phyloP scores from a whole-genome alignment of 1,140 invertebrate genomes.

The Ips typographus region DNA sequence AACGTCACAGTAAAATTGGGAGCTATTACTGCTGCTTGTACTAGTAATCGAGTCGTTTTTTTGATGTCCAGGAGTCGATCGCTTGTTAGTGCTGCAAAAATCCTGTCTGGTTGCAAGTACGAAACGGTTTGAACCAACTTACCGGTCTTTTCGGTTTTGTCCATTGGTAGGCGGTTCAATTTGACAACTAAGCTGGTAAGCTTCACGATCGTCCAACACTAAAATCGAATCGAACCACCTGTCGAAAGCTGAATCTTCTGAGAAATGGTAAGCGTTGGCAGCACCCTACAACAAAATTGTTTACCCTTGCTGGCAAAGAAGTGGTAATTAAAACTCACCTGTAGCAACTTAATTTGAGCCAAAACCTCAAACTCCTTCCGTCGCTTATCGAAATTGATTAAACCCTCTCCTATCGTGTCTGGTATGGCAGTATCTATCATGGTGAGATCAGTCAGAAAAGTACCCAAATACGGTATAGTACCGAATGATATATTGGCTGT shows the following conservation, averaged over 20 bases:
- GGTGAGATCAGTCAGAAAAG: slow-evolving; percentile 96
- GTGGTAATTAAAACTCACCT: slow-evolving; percentile 55
- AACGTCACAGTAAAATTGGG: slow-evolving; percentile 81
- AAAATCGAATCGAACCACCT: slow-evolving; percentile 90
- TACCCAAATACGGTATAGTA: slow-evolving; percentile 97
- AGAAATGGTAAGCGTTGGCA: slow-evolving; percentile 94
- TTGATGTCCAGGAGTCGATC: slow-evolving; percentile 64
- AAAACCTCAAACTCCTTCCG: slow-evolving; percentile 98
- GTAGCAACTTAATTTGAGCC: slow-evolving; percentile 93
- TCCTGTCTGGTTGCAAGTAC: too few relatives aligned
- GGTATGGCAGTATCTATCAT: slow-evolving; percentile 98
- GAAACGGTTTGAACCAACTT: background rate
- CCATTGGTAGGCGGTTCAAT: slow-evolving; percentile 71
- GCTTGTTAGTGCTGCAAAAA: slow-evolving; percentile 49
- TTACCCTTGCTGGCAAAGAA: background rate
- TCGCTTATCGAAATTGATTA: slow-evolving; percentile 98
- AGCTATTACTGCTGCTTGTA: slow-evolving; percentile 81
- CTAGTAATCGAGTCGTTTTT: slow-evolving; percentile 91
- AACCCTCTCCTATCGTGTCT: slow-evolving; percentile 76
- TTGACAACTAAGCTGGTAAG: slow-evolving; percentile 87
- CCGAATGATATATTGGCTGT: slow-evolving; percentile 80
- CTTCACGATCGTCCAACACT: slow-evolving; percentile 86
- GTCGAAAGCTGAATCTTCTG: slow-evolving; percentile 80
- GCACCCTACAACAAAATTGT: slow-evolving; percentile 59
- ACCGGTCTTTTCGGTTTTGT: slow-evolving; percentile 24